phyloP scores from a whole-genome alignment of 2,113 vertebrate genomes.

The Pitta sordida region DNA sequence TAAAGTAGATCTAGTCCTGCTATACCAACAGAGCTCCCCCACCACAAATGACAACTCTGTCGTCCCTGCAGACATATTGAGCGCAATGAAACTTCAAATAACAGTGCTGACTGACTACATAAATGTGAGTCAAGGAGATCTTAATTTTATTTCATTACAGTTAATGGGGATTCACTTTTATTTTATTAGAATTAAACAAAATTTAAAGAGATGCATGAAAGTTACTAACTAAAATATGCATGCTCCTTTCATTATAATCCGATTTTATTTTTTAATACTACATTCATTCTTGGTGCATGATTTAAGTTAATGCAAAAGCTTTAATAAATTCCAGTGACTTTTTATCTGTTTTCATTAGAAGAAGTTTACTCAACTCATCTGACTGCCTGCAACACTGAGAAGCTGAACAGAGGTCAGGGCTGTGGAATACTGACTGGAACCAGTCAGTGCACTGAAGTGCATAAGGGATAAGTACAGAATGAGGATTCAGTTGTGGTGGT shows the following conservation, averaged over 20 bases:
- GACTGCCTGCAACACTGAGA: background rate
- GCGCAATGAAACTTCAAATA: conserved; percentile 24
- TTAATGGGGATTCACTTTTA: conserved; percentile 21
- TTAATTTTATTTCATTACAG: conserved; percentile 35
- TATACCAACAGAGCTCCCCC: background rate
- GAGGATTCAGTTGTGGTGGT: background rate
- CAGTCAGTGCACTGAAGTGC: background rate
- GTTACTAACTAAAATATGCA: conserved; percentile 24
- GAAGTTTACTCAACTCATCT: conserved; percentile 32
- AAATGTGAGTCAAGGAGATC: background rate
- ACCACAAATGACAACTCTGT: conserved; percentile 15
- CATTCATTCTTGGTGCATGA: background rate
- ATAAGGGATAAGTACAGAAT: background rate
- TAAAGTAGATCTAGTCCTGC: background rate
- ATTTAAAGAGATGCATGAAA: background rate
- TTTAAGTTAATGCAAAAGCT: conserved; percentile 24
- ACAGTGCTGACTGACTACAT: background rate
- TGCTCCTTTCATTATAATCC: conserved; percentile 27
- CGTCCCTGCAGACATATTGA: conserved; percentile 5
- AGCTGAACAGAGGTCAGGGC: background rate
- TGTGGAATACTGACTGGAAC: background rate
- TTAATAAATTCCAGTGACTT: conserved; percentile 11
- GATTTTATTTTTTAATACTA: background rate
- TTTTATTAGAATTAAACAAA: conserved; percentile 31
- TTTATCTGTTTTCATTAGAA: conserved; percentile 49